Evolutionary conservation across 1,140 invertebrate genomes (phyloP).

Genomic region (Panagrolaimus sp.): DNA sequence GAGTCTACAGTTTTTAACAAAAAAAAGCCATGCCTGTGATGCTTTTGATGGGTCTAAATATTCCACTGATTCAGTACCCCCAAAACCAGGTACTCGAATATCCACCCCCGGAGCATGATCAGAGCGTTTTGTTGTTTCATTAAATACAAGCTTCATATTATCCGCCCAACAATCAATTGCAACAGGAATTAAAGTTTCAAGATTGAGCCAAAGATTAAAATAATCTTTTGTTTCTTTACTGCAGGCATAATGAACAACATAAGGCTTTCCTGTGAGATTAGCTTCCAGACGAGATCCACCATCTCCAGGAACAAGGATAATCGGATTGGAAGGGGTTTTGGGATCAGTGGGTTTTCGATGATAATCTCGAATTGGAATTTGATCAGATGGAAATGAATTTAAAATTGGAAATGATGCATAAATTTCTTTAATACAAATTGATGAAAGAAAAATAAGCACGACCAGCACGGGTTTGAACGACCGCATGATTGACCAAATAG

Average conservation of each 20-base stretch:
- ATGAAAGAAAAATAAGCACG: background rate
- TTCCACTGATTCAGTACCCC: constrained; percentile 74
- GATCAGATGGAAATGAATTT: background rate
- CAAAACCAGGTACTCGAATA: constrained; percentile 79
- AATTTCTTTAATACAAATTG: too few relatives aligned
- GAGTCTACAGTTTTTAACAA: too few relatives aligned
- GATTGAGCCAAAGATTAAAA: constrained; percentile 86
- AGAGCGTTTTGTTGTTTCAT: constrained; percentile 77
- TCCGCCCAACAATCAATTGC: constrained; percentile 92
- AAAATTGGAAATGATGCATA: too few relatives aligned
- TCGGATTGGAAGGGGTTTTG: constrained; percentile 35
- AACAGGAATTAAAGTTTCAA: constrained; percentile 78
- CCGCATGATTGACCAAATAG: too few relatives aligned
- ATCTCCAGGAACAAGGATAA: constrained; percentile 77
- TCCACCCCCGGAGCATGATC: constrained; percentile 78
- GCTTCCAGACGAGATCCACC: constrained; percentile 88
- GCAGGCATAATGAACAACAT: constrained; percentile 68
- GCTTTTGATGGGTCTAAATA: constrained; percentile 72
- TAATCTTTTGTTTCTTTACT: constrained; percentile 65
- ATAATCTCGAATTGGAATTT: constrained; percentile 11
- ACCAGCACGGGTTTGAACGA: too few relatives aligned
- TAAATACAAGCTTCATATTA: constrained; percentile 79
- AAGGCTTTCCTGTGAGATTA: constrained; percentile 73
- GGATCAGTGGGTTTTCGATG: constrained; percentile 34
- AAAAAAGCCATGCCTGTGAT: background rate